Evolutionary conservation across 2,888 invertebrate genomes (phyloP).

Genomic region (Mesoligia furuncula): DNA sequence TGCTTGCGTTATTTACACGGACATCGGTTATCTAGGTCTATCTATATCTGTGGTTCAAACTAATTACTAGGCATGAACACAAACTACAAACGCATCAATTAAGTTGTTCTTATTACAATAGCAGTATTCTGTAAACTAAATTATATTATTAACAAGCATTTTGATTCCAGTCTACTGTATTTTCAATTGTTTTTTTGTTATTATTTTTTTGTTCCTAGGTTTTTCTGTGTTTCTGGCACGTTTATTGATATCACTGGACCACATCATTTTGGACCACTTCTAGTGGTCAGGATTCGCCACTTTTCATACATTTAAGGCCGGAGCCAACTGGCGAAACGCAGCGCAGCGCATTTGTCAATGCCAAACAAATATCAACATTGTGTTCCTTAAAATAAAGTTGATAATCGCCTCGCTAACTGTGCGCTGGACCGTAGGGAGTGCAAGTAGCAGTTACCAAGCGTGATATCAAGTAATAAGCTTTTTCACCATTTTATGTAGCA

Average conservation of each 20-base stretch:
- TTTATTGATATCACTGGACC: too few species aligned
- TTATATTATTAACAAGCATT: not conserved
- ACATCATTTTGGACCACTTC: too few species aligned
- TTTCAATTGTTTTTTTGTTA: too few species aligned
- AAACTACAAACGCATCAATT: slow-evolving; percentile 9
- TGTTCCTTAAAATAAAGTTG: not conserved
- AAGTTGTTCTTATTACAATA: not conserved
- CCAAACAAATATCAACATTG: not conserved
- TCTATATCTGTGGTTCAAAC: not conserved
- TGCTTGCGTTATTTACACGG: too few species aligned
- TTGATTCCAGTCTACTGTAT: not conserved
- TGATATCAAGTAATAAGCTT: slow-evolving; percentile 11
- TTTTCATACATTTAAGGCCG: too few species aligned
- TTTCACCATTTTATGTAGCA: slow-evolving; percentile 16
- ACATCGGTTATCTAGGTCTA: too few species aligned
- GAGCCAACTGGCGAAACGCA: not conserved
- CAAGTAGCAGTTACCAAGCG: not conserved
- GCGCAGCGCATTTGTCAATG: not conserved
- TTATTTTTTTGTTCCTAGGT: too few species aligned
- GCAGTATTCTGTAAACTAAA: not conserved
- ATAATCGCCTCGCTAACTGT: not conserved
- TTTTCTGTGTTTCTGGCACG: too few species aligned
- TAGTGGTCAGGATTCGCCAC: too few species aligned
- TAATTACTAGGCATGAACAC: slow-evolving; percentile 2
- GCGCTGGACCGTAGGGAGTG: not conserved